Conservation (phyloP, 2,888 invertebrate species). For the Theodoxus fluviatilis region DNA sequence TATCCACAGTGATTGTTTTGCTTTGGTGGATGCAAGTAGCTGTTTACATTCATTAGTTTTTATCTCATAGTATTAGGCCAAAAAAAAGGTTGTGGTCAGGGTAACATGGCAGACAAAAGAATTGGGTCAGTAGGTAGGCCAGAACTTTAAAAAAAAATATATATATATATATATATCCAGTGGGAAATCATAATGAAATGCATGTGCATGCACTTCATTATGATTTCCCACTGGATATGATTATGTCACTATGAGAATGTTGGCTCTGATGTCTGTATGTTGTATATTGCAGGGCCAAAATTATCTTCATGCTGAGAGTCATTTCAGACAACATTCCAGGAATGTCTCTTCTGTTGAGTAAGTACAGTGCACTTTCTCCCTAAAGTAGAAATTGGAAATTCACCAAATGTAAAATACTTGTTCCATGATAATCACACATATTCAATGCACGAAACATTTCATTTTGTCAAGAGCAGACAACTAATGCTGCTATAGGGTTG, state of each 20-base stretch:
- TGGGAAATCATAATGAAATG: not conserved
- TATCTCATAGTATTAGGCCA: no score
- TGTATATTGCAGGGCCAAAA: constrained; percentile 40
- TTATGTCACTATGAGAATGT: not conserved
- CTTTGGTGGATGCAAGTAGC: no score
- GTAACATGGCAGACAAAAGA: no score
- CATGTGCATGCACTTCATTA: not conserved
- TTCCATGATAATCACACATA: no score
- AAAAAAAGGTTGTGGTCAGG: no score
- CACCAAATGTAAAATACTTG: not conserved
- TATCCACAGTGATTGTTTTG: no score
- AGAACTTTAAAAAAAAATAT: no score
- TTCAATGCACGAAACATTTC: no score
- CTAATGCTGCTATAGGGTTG: no score
- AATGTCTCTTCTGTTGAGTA: constrained; percentile 73
- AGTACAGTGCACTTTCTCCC: constrained; percentile 31
- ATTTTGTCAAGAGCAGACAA: no score
- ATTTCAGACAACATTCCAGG: constrained; percentile 77
- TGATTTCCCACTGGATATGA: not conserved
- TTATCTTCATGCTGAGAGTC: constrained; percentile 62
- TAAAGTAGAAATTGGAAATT: not conserved
- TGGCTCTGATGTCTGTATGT: not conserved
- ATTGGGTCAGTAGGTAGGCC: no score
- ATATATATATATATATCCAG: not conserved
- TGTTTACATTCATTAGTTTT: no score